Conservation (phyloP, 2,888 invertebrate genomes). For the Anthrax anthrax region DNA sequence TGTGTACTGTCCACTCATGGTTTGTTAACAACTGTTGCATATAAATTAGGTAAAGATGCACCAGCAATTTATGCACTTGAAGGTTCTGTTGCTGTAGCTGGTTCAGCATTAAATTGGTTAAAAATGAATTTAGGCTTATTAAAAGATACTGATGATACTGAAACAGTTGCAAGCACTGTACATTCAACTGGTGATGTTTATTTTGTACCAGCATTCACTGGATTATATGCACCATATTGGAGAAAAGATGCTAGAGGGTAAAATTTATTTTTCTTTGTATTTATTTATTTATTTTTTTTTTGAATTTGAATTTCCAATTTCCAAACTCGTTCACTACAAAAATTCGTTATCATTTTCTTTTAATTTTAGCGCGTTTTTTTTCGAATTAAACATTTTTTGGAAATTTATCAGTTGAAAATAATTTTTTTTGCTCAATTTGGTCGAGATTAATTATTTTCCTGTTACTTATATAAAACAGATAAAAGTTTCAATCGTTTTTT, state of each 20-base stretch:
- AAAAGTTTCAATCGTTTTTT: too few relatives aligned
- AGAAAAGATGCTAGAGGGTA: conserved; percentile 87
- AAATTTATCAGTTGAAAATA: too few relatives aligned
- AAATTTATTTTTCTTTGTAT: not conserved
- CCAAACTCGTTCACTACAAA: too few relatives aligned
- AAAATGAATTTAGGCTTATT: conserved; percentile 82
- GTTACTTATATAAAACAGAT: too few relatives aligned
- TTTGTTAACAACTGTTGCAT: conserved; percentile 80
- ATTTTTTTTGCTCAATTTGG: too few relatives aligned
- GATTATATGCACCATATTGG: conserved; percentile 97
- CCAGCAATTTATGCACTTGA: conserved; percentile 88
- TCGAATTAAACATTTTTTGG: too few relatives aligned
- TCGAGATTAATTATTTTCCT: too few relatives aligned
- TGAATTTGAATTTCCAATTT: too few relatives aligned
- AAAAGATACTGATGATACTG: conserved; percentile 55
- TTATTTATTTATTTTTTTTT: too few relatives aligned
- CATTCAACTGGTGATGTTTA: conserved; percentile 87
- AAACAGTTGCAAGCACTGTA: conserved; percentile 60
- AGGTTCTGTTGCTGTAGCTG: conserved; percentile 87
- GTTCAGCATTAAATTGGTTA: conserved; percentile 85
- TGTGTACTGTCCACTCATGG: conserved; percentile 75
- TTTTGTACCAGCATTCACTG: conserved; percentile 96
- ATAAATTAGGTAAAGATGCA: conserved; percentile 66
- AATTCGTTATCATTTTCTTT: too few relatives aligned
- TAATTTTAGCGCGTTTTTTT: too few relatives aligned